Base-by-base conservation (phyloP, 2,888 invertebrate genomes). In the Asteroscopus sphinx region DNA sequence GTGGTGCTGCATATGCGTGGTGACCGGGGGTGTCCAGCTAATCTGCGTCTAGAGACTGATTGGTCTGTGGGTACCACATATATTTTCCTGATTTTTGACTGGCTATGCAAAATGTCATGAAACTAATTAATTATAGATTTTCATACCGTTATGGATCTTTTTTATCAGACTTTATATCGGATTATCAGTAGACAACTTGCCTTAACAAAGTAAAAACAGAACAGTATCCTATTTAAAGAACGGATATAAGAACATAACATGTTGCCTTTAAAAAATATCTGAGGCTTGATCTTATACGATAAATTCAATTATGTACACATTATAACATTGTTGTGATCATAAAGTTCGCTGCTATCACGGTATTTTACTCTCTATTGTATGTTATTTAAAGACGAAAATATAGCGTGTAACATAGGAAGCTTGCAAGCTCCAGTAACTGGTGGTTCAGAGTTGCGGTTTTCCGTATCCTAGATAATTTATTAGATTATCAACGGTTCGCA, bases 381-480 rank as follows among this genome's bases (percentile, higher is more conserved):
- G 12, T 17, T 9, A 0, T 0, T 8, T 58, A 70, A 52, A 37
- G 52, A 32, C 42, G 52, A 51, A 40, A 77, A 47, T 60, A 35
- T 60, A 35, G 53, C 17, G 8, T 60, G 55, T 16, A 48, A n/a
- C 11, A 42, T 33, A 49, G 37, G 37, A 28, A 37, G 46, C 35
- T 56, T 44, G 48, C 26, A 45, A 48, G 21, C 58, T 42, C 17
- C 54, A 32, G 55, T 70, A 40, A 55, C 56, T 69, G 42, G 44
- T 57, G 41, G 63, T 51, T 54, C 51, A 57, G 56, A 60, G 54
- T 69, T 76, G 78, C 64, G 76, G 76, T 77, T 76, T 76, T 72
- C 68, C 61, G 64, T 72, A 68, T 68, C 60, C 76, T 60, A 59
- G 68, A 74, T 82, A 79, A 79, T 82, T 77, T 79, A 82, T 80